Base-by-base conservation (phyloP, 2,113 vertebrate species). In the Laticauda laticaudata region DNA sequence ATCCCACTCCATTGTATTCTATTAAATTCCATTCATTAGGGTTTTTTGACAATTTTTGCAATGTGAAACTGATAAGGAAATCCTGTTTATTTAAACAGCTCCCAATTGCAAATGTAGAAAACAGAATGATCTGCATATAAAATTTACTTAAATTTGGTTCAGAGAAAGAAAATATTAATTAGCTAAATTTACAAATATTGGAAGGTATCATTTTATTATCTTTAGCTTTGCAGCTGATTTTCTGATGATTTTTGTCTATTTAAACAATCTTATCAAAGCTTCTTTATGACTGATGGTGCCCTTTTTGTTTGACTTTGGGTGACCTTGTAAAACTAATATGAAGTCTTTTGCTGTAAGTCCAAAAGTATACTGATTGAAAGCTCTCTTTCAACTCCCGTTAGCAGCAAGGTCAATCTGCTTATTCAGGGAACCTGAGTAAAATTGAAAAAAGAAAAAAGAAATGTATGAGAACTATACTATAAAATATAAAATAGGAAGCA, bases 61-160 rank as follows among this genome's bases (percentile, higher is more conserved):
- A 14, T 91, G 85, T 24, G 57, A 81, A 95, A 94, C 93, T 51
- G 92, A 24, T 88, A 95, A 59, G 91, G 94, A 90, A 54, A 6
- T 1, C 3, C 34, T 91, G 94, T 94, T 94, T 94, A 34, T 93
- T 94, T 90, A 89, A 61, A 90, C 45, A 91, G 24, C 69, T 94
- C 87, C 48, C 24, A 85, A 92, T 14, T 93, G 88, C 87, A 55
- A 26, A 43, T 81, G 6, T 81, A 45, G 34, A 57, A 89, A 43
- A 88, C 8, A 88, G 9, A 29, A 85, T 91, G 24, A 57, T n/a
- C 20, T 94, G 24, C 1, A 3, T n/a, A 34, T 3, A 90, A 2
- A 0, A 93, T 89, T 91, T 55, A 93, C 93, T 86, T 94, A 26
- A 55, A 1, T 48, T 34, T 0, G 54, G 95, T 91, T 94, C 69